These are phyloP conservation scores for Nomada goodeniana DNA, from an alignment of 2,888 invertebrate species.

Conservation along the genomic window DNA sequence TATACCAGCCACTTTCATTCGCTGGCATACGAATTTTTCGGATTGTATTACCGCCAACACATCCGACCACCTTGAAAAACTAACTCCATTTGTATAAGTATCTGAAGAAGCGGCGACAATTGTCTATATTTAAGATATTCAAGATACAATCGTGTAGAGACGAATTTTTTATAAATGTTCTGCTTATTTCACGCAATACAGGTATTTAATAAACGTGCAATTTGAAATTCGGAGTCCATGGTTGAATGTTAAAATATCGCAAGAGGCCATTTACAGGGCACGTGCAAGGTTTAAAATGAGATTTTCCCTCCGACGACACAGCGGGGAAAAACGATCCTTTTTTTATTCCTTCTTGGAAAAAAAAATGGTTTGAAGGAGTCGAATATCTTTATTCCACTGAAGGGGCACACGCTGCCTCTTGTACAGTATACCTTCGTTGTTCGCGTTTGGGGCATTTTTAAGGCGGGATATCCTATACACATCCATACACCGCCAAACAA, in stretches of 20 bases:
- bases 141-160: not conserved
- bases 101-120: not conserved
- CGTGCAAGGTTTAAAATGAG: conserved; percentile 12
- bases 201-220: no score
- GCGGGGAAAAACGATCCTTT: conserved; percentile 56
- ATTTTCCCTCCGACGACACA: conserved; percentile 29
- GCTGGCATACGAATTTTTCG: conserved; percentile 33
- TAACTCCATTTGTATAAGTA: conserved; percentile 25
- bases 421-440: conserved; percentile 62
- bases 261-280: conserved; percentile 4
- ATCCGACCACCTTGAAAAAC: conserved; percentile 33
- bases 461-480: no score
- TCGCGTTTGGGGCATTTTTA: conserved; percentile 23
- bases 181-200: no score
- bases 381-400: conserved; percentile 62
- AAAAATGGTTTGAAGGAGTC: conserved; percentile 30
- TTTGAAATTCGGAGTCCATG: no score
- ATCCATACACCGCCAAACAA: no score
- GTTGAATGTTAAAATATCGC: conserved; percentile 3
- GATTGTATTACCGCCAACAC: conserved; percentile 41
- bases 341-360: conserved; percentile 58
- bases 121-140: not conserved
- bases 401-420: conserved; percentile 69
- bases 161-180: no score
- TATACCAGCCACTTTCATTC: conserved; percentile 47